phyloP scores from a whole-genome alignment of 2,797 vertebrate genomes.

The Anas bahamensis region DNA sequence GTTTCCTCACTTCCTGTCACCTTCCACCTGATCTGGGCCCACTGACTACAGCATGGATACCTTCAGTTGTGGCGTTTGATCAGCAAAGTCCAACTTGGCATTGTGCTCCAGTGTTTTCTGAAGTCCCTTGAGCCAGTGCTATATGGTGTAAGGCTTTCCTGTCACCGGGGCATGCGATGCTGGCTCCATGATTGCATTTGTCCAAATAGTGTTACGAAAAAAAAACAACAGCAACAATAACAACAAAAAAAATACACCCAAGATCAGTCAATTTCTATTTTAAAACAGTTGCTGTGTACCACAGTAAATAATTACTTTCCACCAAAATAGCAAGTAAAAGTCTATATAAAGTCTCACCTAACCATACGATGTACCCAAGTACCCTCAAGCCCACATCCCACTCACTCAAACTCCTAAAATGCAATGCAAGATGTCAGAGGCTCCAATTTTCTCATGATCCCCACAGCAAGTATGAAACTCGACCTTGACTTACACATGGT shows the following conservation, averaged over 20 bases:
- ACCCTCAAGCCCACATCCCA: background rate
- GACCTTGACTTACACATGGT: background rate
- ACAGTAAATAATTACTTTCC: background rate
- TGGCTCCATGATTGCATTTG: background rate
- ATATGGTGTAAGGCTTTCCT: background rate
- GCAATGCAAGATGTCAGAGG: background rate
- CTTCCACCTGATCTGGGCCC: background rate
- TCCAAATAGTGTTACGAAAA: background rate
- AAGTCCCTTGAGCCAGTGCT: background rate
- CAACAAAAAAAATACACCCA: background rate
- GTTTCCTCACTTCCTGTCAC: background rate
- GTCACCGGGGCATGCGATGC: background rate
- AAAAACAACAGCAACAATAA: too few species aligned
- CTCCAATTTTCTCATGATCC: background rate
- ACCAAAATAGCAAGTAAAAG: background rate
- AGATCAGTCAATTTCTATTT: background rate
- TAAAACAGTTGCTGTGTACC: background rate
- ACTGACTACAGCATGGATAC: background rate
- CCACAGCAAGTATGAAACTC: background rate
- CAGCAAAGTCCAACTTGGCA: background rate
- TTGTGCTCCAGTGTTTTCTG: background rate
- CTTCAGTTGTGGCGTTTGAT: background rate
- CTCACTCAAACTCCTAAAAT: conserved; percentile 11
- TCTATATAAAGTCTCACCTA: background rate
- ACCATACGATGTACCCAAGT: background rate